These are phyloP conservation scores for Geococcyx californianus DNA, from an alignment of 2,113 vertebrate genomes.

Conservation along the genomic window DNA sequence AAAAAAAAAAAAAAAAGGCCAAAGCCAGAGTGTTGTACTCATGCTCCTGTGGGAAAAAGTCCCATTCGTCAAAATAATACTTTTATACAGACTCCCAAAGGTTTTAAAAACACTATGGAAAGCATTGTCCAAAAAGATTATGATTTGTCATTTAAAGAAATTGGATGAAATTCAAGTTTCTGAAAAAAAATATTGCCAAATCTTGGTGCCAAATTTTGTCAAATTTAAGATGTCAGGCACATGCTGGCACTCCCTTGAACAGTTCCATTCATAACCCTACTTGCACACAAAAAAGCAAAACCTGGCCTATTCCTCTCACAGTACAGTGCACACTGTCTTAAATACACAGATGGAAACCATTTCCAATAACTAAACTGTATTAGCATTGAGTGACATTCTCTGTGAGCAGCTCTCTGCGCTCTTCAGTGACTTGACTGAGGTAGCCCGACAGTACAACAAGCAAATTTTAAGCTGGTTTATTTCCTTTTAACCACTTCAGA, in stretches of 20 bases:
- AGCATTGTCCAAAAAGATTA: not conserved
- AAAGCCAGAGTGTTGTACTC: not conserved
- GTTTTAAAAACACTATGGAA: not conserved
- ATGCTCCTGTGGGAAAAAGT: not conserved
- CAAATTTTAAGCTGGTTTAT: not conserved
- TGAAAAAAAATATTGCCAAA: not conserved
- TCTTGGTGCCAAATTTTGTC: not conserved
- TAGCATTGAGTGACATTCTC: not conserved
- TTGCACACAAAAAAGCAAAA: not conserved
- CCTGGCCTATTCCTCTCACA: not conserved
- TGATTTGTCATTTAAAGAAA: not conserved
- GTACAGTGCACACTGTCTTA: not conserved
- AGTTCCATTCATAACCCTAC: not conserved
- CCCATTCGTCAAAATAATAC: not conserved
- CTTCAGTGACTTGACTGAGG: not conserved
- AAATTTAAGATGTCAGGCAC: not conserved
- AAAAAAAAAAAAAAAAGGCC: not conserved
- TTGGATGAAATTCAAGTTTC: not conserved
- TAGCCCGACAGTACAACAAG: not conserved
- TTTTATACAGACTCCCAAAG: not conserved
- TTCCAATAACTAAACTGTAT: not conserved
- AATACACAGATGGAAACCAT: not conserved
- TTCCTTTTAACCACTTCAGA: not conserved
- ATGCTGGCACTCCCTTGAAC: not conserved
- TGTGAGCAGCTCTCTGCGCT: accelerated